Base-by-base conservation (phyloP, 92 coral and sea anemone species). In the Isaurus tuberculatus region DNA sequence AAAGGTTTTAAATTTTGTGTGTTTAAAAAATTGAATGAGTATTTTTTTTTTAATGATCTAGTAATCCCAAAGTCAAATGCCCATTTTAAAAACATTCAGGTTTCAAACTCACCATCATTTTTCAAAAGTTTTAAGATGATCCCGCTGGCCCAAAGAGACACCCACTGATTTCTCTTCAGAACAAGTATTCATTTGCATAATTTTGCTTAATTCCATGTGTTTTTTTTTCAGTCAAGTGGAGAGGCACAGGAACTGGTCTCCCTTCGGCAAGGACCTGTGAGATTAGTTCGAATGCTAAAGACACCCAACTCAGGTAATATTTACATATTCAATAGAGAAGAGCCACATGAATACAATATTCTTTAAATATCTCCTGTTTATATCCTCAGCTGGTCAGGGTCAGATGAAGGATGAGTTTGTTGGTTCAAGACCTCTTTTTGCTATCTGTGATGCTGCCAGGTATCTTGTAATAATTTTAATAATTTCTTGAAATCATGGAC, bases 371-470 rank as follows among this genome's bases (percentile, higher is more conserved):
- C 65, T 14, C 20, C 20, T 17, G 53, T 2, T 5, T 17, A 51
- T 49, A 8, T 23, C 53, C 63, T 26, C 31, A 79, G 89, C 43
- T 31, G 70, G 67, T 58, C 64, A 28, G 22, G 16, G 73, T 34
- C 16, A 79, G 26, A 48, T 83, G 8, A 92, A 88, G 66, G 98
- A 94, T 90, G 92, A 94, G 63, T 94, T 91, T 95, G 93, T 89
- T 79, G 89, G 83, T 77, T 84, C 88, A 48, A 90, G 98, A 69
- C 98, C 98, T 26, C 91, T 95, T 23, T 92, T 95, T 91, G 98
- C 95, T 88, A 92, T 92, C 43, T 95, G 98, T 88, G 98, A 94
- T 94, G 98, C 98, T 66, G 98, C 98, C 77, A 95, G 98, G 98
- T 93, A 40, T 6, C 44, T 40, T 0, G 44, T 40, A 40, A 40